Conservation (phyloP, 1,140 invertebrate species). For the Drosophila pandora region DNA sequence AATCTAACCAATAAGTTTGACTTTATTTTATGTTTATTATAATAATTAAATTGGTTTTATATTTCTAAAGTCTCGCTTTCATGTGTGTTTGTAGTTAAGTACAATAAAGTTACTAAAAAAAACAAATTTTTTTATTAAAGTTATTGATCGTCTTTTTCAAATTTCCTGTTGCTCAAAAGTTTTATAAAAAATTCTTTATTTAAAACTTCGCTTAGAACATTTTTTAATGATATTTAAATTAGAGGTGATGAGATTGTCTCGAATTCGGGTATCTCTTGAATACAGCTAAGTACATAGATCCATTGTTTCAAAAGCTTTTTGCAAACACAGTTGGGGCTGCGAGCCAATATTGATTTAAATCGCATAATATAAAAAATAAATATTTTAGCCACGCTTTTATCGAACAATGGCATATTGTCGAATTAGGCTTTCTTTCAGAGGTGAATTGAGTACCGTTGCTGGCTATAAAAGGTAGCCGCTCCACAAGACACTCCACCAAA, state of each 20-base stretch:
- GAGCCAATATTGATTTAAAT: conserved; percentile 33
- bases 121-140: too few relatives aligned
- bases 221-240: not conserved
- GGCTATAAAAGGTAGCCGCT: conserved; percentile 13
- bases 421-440: conserved; percentile 12
- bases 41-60: too few relatives aligned
- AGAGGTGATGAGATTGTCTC: not conserved
- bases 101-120: too few relatives aligned
- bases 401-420: conserved; percentile 12
- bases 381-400: conserved; percentile 2
- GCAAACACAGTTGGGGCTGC: conserved; percentile 1
- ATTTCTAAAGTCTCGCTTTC: too few relatives aligned
- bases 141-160: too few relatives aligned
- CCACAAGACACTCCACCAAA: not conserved
- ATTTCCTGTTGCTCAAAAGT: too few relatives aligned
- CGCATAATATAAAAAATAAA: conserved; percentile 21
- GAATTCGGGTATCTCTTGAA: not conserved
- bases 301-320: not conserved
- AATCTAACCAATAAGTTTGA: too few relatives aligned
- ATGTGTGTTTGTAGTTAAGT: too few relatives aligned
- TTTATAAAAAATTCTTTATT: too few relatives aligned
- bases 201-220: too few relatives aligned
- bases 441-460: not conserved
- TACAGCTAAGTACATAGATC: not conserved
- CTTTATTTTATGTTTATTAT: too few relatives aligned